Conservation (phyloP, 2,113 vertebrate genomes). For the Neodon shergylaensis region DNA sequence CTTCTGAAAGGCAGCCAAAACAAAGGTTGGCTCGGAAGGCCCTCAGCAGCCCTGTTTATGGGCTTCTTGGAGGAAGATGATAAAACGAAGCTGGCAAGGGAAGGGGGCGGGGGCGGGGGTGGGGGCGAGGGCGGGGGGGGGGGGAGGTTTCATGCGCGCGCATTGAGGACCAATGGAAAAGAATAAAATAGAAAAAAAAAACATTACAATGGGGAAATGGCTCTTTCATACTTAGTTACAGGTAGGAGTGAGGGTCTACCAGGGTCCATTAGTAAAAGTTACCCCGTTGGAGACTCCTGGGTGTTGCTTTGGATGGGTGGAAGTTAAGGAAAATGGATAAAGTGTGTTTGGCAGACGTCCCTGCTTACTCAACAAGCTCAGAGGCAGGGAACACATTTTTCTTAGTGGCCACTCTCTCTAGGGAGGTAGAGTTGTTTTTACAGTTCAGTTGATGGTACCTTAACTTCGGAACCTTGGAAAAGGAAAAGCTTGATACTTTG, state of each 20-base stretch:
- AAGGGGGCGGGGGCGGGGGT: background rate
- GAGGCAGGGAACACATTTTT: constrained; percentile 16
- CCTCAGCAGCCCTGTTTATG: constrained; percentile 58
- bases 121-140: too few relatives aligned
- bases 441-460: background rate
- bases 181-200: background rate
- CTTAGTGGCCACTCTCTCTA: constrained; percentile 46
- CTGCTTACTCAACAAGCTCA: constrained; percentile 15
- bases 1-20: constrained; percentile 77
- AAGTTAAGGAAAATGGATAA: background rate
- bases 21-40: constrained; percentile 69
- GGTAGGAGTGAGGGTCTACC: background rate
- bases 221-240: background rate
- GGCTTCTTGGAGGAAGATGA: constrained; percentile 66
- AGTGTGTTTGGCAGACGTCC: constrained; percentile 1
- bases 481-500: constrained; percentile 51
- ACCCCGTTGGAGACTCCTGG: background rate
- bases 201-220: background rate
- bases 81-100: constrained; percentile 59
- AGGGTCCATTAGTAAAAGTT: background rate
- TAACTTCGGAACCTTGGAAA: constrained; percentile 31
- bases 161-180: constrained; percentile 18
- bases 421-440: constrained; percentile 52
- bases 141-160: background rate
- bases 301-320: background rate